Base-by-base conservation (phyloP, 2,113 vertebrate genomes). In the Callithrix jacchus region DNA sequence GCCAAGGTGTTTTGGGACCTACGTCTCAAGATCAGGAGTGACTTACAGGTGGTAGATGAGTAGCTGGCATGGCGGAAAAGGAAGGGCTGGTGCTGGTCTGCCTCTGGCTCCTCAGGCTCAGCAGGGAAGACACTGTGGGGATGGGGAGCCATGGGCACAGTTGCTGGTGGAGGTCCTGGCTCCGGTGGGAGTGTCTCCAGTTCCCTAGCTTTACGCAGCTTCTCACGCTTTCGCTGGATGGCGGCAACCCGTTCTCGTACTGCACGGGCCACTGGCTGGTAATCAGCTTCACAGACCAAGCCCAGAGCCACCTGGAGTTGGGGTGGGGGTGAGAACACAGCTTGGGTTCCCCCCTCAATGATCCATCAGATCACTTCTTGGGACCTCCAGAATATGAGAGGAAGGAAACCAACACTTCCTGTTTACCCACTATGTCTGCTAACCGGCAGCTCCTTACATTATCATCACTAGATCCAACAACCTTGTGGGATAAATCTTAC, bases 81-180 rank as follows among this genome's bases (percentile, higher is more conserved):
- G 8, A 99, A 99, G 96, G 99, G 98, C 97, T 98, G 98, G 93
- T 98, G 99, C 97, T 99, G 99, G 94, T 99, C 99, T 0, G 99
- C 99, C 92, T 99, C 99, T 0, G 99, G 99, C 92, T 99, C 99
- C 95, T 99, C 99, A 0, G 99, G 98, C 97, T 99, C 99, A 0
- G 98, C 97, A 3, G 98, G 97, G 82, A 99, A 99, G 84, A 98
- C 89, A 79, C 98, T 97, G 54, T 98, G 98, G 3, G 96, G 52
- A 7, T 88, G 87, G 40, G 95, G 97, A 94, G 70, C 96, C 96
- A 87, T 92, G 96, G 95, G 87, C 3, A 96, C 92, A 2, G 97
- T 79, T 13, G 86, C 94, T 3, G 71, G 89, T 68, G 70, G n/a
- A 93, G 98, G 58, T 95, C 97, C 3, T 79, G 98, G 93, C 94